phyloP scores from a whole-genome alignment of 1,140 invertebrate genomes.

The Leptinotarsa undecemlineata region DNA sequence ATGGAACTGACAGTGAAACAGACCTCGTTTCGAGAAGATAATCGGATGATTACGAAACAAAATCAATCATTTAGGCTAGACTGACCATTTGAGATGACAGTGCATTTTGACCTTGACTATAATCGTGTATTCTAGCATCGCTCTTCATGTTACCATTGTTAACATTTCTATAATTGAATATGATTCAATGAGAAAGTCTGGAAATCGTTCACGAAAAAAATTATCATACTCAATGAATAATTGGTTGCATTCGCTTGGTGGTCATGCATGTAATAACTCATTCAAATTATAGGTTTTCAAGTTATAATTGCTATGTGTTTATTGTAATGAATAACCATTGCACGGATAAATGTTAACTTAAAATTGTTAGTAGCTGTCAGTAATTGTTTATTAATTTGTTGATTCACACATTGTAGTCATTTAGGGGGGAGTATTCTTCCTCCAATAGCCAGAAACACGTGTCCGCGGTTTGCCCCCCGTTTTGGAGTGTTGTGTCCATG shows the following conservation, averaged over 20 bases:
- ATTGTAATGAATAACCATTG: neutral
- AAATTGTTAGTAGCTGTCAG: too few relatives aligned
- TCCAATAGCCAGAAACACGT: too few relatives aligned
- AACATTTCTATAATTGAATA: neutral
- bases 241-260: neutral
- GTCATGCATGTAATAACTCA: neutral
- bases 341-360: too few relatives aligned
- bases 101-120: neutral
- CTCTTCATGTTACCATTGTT: neutral
- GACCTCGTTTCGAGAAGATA: too few relatives aligned
- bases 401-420: too few relatives aligned
- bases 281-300: neutral
- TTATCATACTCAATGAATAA: neutral
- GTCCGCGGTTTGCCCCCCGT: too few relatives aligned
- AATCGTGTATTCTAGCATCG: neutral
- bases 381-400: too few relatives aligned
- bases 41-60: neutral
- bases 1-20: too few relatives aligned
- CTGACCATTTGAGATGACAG: neutral
- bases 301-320: neutral
- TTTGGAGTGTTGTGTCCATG: too few relatives aligned
- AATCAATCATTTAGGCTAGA: constrained; percentile 4
- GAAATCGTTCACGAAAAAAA: neutral
- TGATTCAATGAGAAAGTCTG: neutral
- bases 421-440: too few relatives aligned